These are phyloP conservation scores for Telmatherina bonti DNA, from an alignment of 2,797 vertebrate genomes.

Conservation along the genomic window DNA sequence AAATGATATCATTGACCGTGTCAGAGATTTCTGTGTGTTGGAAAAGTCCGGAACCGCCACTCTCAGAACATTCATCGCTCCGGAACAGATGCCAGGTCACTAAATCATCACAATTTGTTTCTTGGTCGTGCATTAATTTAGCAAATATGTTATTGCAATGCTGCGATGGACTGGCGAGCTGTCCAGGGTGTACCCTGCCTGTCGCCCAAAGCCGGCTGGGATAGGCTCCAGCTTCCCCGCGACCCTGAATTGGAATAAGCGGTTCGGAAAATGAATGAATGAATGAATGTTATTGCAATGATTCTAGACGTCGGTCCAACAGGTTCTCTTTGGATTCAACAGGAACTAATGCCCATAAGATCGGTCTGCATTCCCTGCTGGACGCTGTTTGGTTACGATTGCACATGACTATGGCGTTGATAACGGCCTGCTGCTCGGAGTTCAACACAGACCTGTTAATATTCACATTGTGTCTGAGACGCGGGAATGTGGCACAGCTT, in stretches of 20 bases:
- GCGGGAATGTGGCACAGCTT: conserved; percentile 7
- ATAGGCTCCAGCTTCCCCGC: too few relatives aligned
- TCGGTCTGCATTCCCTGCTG: conserved; percentile 11
- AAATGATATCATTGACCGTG: background rate
- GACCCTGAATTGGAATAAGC: too few relatives aligned
- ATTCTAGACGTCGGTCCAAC: conserved; percentile 15
- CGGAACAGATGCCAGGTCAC: conserved; percentile 1
- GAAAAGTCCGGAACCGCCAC: conserved; percentile 14
- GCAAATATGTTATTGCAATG: conserved; percentile 22
- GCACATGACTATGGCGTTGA: conserved; percentile 3
- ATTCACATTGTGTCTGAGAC: conserved; percentile 23
- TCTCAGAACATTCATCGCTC: conserved; percentile 28
- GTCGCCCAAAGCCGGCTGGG: too few relatives aligned
- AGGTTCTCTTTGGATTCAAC: conserved; percentile 59
- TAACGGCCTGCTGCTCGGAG: conserved; percentile 31
- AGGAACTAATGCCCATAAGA: conserved; percentile 19
- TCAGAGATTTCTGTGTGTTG: background rate
- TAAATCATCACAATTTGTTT: background rate
- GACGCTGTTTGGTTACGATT: conserved; percentile 37
- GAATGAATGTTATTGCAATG: conserved; percentile 27
- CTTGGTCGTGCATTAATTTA: conserved; percentile 6
- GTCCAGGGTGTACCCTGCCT: too few relatives aligned
- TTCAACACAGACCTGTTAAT: background rate
- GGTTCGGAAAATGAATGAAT: too few relatives aligned
- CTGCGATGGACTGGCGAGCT: too few relatives aligned